Evolutionary conservation across 1,140 invertebrate genomes (phyloP), one percentile per base, ranked within the genome.

Genomic region (Steinernema feltiae): DNA sequence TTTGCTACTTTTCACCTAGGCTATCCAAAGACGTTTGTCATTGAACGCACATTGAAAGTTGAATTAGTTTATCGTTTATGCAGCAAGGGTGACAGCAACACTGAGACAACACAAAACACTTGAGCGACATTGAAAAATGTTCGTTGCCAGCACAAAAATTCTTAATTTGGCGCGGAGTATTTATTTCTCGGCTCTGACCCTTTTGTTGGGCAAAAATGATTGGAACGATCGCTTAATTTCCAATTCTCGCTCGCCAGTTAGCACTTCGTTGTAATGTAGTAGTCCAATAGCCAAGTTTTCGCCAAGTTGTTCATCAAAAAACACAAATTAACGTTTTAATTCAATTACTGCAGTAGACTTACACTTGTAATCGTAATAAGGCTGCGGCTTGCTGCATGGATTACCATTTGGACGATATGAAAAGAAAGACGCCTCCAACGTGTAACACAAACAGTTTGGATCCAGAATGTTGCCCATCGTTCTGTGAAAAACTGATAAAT

Each of bases 391-490:
- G 15, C 18, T 77, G 30, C 12, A 30, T 41, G 17, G 32, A 41
- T 77, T 74, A 35, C 78, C 80, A 0, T 83, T 85, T 17, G 77
- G 81, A 3, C 77, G 70, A 70, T 83, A 83, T 18, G 82, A 84
- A 48, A 83, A 83, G 72, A 83, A 83, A 1, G 79, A 81, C 12
- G 84, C 81, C 78, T 83, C 82, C 24, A 83, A 71, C 24, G 82
- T 83, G 70, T 83, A 83, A 41, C 82, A 83, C 17, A 83, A 69
- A 70, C 79, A 81, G 0, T 79, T 83, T 1, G 32, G 32, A 63
- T 82, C 82, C 12, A 82, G 46, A n/a, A 84, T 24, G 21, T 77
- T 78, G 0, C 82, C 82, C 82, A 83, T 84, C 27, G 77, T 73
- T 77, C 81, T 82, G 53, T 32, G 70, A 46, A 32, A 17, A 21